Conservation (phyloP, 2,113 vertebrate genomes). For the Brienomyrus brachyistius region DNA sequence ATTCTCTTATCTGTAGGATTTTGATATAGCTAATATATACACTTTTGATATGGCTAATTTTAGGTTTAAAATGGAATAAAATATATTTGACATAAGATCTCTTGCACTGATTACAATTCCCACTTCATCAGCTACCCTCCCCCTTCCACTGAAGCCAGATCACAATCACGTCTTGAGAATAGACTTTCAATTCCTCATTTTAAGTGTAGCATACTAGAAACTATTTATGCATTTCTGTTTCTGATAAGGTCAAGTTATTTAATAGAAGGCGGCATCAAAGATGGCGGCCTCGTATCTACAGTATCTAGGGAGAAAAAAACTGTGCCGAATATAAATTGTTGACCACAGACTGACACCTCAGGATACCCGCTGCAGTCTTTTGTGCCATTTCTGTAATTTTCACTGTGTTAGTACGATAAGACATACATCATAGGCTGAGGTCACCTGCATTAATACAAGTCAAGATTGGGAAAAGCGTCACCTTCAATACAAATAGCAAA, state of each 20-base stretch:
- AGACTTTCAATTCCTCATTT: neutral
- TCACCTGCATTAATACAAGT: neutral
- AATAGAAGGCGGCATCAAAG: too few relatives aligned
- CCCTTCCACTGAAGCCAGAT: too few relatives aligned
- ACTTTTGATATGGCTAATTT: neutral
- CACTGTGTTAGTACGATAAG: neutral
- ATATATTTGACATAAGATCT: too few relatives aligned
- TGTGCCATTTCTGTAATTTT: neutral
- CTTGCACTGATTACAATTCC: too few relatives aligned
- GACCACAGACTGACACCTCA: neutral
- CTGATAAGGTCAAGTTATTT: neutral
- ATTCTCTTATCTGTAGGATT: neutral
- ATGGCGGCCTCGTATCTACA: too few relatives aligned
- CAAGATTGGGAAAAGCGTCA: neutral
- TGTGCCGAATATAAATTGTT: neutral
- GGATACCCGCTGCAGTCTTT: neutral
- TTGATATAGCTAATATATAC: neutral
- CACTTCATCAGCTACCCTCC: too few relatives aligned
- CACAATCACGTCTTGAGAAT: too few relatives aligned
- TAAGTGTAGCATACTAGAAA: neutral
- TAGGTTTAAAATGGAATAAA: too few relatives aligned
- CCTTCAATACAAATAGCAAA: neutral
- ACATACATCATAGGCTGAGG: neutral
- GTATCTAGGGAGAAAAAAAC: too few relatives aligned
- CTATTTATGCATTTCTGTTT: neutral